Conservation (phyloP, 2,888 invertebrate species). For the Cylindroiulus punctatus region DNA sequence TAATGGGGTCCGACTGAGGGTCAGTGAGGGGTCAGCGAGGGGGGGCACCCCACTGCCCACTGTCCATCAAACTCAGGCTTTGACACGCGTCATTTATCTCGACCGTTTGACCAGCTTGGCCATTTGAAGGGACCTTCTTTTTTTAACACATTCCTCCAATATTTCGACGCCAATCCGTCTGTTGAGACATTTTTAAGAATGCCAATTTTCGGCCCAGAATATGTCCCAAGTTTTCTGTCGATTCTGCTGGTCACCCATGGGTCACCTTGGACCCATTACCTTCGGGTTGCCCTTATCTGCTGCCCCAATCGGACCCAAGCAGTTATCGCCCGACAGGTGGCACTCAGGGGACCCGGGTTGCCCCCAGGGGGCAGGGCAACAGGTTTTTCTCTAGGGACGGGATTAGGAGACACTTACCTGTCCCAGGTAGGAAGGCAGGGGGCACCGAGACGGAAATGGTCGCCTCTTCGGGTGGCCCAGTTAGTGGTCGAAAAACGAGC, state of each 20-base stretch:
- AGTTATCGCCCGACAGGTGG: background rate
- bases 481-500: background rate
- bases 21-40: background rate
- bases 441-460: background rate
- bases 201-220: too few species aligned
- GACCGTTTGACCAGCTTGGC: background rate
- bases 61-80: background rate
- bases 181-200: too few species aligned
- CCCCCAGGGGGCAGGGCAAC: background rate
- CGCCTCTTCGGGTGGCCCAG: background rate
- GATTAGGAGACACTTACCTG: background rate
- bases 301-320: background rate
- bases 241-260: background rate
- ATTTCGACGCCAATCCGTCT: too few species aligned
- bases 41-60: background rate
- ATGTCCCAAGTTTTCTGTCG: background rate
- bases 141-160: too few species aligned
- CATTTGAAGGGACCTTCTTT: too few species aligned
- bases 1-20: slow-evolving; percentile 14
- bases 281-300: background rate
- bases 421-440: background rate
- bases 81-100: slow-evolving; percentile 27
- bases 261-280: background rate
- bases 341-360: background rate
- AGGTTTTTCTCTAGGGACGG: background rate